These are phyloP conservation scores for Nyctereutes procyonoides DNA, from an alignment of 2,113 vertebrate genomes.

Conservation along the genomic window DNA sequence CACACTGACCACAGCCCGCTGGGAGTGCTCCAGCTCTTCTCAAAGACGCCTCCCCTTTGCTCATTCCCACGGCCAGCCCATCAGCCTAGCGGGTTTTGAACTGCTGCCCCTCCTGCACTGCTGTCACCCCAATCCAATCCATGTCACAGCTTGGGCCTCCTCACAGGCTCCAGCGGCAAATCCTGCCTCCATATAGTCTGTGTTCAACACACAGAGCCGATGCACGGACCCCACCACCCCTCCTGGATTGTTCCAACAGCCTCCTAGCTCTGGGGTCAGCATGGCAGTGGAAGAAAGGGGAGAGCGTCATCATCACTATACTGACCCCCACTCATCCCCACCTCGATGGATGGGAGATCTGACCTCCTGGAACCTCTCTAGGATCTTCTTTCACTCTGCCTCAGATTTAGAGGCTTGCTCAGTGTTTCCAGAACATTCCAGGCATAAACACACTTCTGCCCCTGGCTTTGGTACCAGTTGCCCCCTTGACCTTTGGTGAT, in stretches of 20 bases:
- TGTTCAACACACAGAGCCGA: no score
- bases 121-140: neutral
- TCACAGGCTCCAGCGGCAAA: accelerated
- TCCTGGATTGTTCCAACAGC: no score
- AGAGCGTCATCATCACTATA: accelerated
- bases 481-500: neutral
- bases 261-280: neutral
- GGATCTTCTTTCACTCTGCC: neutral
- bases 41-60: neutral
- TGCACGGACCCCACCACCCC: neutral
- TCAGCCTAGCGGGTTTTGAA: neutral
- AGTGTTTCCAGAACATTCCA: neutral
- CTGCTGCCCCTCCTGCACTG: neutral
- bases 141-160: neutral
- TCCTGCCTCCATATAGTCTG: neutral
- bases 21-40: neutral
- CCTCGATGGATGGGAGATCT: neutral
- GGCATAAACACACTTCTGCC: neutral
- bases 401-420: neutral
- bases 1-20: accelerated
- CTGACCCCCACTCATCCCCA: neutral
- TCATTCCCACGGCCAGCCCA: neutral
- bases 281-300: no score
- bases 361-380: neutral
- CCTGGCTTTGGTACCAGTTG: neutral